Base-by-base conservation (phyloP, 2,888 invertebrate species). In the Hirudinaria manillensis region DNA sequence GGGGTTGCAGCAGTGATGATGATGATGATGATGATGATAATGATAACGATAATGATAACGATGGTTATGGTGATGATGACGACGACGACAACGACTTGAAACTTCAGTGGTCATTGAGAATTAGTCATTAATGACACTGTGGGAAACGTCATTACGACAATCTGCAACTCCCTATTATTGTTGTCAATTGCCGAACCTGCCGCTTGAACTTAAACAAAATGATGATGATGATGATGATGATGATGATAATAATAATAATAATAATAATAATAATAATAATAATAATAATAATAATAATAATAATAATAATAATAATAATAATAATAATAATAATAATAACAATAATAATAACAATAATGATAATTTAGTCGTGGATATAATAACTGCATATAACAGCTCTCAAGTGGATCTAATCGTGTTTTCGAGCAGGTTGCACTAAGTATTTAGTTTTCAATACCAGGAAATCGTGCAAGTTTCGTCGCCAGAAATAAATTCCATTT, bases 151-250 rank as follows among this genome's bases (percentile, higher is more conserved):
- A 53, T 53, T 53, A n/a, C 21, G 13, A 53, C 53, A 21, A 53
- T 21, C 53, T 53, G 53, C 16, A 53, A 13, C 16, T 19, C 16
- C 53, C 21, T 21, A 53, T 53, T 53, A 13, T 53, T 13, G 21
- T 21, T 53, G 53, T 19, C 16, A 53, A 53, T 53, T 13, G 16
- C 21, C 53, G 13, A 53, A 53, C 53, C 21, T 21, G 21, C 16
- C 21, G 13, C 16, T 53, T 13, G 21, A 13, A 21, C 53, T 53
- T 53, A 21, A 13, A 53, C 16, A 53, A 19, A 21, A 21, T 21
- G 53, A 53, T 53, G 53, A 53, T 53, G 53, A 53, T 53, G 53
- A 53, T 53, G 53, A 53, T 53, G 53, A 53, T 53, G 53, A 53
- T 21, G 21, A 53, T 13, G 53, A 53, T 13, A 21, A 53, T 19